Evolutionary conservation across 2,113 vertebrate species (phyloP).

Genomic region (Raja brachyura): DNA sequence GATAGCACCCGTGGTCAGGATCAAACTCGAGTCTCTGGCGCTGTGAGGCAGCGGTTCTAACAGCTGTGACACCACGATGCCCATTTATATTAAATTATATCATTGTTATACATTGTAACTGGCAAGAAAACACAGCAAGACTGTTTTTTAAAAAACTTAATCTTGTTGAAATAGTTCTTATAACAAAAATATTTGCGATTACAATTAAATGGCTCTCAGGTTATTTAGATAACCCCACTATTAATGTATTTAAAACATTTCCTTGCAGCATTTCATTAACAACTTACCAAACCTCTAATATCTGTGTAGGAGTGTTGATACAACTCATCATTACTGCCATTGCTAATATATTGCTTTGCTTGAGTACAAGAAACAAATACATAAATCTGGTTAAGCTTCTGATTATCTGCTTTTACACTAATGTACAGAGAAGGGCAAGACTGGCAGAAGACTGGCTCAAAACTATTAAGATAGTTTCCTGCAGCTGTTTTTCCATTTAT

Average conservation of each 20-base stretch:
- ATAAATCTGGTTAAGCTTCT: neutral
- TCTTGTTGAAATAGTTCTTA: neutral
- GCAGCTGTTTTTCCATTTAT: neutral
- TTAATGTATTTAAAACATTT: neutral
- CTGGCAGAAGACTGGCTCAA: neutral
- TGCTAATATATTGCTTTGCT: neutral
- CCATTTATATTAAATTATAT: neutral
- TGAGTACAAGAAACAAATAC: neutral
- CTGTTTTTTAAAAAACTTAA: neutral
- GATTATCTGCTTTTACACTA: neutral
- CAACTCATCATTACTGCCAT: neutral
- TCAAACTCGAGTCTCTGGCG: too few species aligned
- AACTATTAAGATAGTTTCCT: neutral
- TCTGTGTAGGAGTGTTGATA: neutral
- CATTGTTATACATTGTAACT: neutral
- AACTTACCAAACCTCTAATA: neutral
- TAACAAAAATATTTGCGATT: neutral
- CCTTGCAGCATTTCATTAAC: neutral
- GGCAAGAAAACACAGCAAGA: neutral
- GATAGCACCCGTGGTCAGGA: too few species aligned
- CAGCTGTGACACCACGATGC: too few species aligned
- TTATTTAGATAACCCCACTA: neutral
- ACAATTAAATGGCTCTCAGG: neutral
- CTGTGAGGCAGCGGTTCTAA: too few species aligned
- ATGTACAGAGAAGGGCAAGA: neutral